A percentile compares a stretch with the other conserved stretches of the same genome.
Evolutionary conservation across 2,113 vertebrate genomes (phyloP).

Genomic region (Hypanus sabinus): DNA sequence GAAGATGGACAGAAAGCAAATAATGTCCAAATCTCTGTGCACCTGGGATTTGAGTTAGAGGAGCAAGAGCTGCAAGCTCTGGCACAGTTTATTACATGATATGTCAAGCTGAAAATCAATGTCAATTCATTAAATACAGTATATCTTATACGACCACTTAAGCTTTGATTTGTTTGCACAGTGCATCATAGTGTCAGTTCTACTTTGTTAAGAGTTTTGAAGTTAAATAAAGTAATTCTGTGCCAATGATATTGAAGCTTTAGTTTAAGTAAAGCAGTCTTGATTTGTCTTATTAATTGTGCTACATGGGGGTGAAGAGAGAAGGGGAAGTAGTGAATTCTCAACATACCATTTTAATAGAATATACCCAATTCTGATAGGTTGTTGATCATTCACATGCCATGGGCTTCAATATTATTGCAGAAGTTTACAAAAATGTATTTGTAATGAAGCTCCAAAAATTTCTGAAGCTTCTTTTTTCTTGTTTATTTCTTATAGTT

Average conservation of each 20-base stretch:
- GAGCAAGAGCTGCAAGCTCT: background rate
- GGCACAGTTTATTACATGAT: background rate
- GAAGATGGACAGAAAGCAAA: background rate
- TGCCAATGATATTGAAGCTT: background rate
- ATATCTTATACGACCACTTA: background rate
- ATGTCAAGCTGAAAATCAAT: background rate
- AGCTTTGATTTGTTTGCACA: background rate
- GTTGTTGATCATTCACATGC: background rate
- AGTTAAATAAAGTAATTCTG: background rate
- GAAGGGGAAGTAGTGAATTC: background rate
- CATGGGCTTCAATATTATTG: background rate
- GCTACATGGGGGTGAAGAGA: background rate
- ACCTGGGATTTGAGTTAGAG: background rate
- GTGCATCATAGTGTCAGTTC: background rate
- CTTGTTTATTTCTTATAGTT: constrained; percentile 53
- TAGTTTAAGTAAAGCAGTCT: background rate
- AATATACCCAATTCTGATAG: background rate
- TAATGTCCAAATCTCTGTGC: background rate
- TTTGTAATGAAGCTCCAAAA: background rate
- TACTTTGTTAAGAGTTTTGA: background rate
- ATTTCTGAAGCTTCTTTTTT: constrained; percentile 38
- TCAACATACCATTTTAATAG: background rate
- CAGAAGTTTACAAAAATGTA: background rate
- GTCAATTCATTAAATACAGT: no score
- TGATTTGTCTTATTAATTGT: background rate